These are phyloP conservation scores for Plagodis pulveraria DNA, from an alignment of 2,888 invertebrate genomes.

Conservation along the genomic window DNA sequence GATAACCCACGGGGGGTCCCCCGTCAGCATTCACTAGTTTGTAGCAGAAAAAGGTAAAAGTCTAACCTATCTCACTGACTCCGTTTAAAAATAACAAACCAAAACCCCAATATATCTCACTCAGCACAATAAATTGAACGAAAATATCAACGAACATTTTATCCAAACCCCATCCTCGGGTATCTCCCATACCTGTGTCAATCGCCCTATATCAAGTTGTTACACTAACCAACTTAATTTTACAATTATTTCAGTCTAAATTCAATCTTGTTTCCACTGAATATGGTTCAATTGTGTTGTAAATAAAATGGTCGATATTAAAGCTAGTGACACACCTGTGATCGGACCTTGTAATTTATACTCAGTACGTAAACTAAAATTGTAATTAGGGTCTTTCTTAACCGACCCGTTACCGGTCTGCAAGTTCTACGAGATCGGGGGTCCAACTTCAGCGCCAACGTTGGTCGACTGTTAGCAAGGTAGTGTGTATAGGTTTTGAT, in stretches of 20 bases:
- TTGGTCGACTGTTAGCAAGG: no score
- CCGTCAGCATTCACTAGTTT: neutral
- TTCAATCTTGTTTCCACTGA: slow-evolving; percentile 10
- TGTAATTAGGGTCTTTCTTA: no score
- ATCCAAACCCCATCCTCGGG: slow-evolving; percentile 17
- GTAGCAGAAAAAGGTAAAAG: neutral
- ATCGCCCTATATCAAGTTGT: slow-evolving; percentile 53
- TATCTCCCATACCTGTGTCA: slow-evolving; percentile 57
- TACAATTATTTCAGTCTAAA: slow-evolving; percentile 18
- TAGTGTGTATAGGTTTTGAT: no score
- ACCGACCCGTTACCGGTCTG: no score
- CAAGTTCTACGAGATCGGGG: no score
- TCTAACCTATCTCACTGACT: neutral
- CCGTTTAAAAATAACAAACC: neutral
- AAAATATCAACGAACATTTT: slow-evolving; percentile 36
- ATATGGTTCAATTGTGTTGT: slow-evolving; percentile 29
- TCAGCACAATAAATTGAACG: slow-evolving; percentile 31
- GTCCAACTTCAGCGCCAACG: no score
- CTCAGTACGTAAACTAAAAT: slow-evolving; percentile 5
- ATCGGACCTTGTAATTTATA: slow-evolving; percentile 19
- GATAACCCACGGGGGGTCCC: no score
- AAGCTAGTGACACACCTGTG: slow-evolving; percentile 56
- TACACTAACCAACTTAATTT: slow-evolving; percentile 25
- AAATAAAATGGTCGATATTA: slow-evolving; percentile 23
- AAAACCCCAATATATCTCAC: slow-evolving; percentile 9